Conservation (phyloP, 2,888 invertebrate genomes). For the Sarcophaga rosellei region DNA sequence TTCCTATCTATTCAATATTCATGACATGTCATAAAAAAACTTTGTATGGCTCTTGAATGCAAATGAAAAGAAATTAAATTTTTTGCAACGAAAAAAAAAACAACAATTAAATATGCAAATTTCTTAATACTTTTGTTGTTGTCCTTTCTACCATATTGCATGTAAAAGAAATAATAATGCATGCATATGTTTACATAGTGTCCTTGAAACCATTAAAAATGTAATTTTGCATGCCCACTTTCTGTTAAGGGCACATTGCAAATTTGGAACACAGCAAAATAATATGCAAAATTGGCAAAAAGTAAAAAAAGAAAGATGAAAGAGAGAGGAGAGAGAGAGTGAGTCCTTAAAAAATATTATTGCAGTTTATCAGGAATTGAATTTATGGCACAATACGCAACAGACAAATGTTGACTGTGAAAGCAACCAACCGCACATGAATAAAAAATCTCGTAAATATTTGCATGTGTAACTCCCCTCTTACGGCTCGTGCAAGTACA, state of each 20-base stretch:
- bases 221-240: slow-evolving; percentile 58
- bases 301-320: not conserved
- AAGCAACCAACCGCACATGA: slow-evolving; percentile 11
- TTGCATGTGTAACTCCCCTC: slow-evolving; percentile 46
- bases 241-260: slow-evolving; percentile 6
- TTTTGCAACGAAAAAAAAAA: not conserved
- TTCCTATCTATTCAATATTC: not conserved
- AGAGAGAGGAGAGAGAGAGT: not conserved
- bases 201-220: slow-evolving; percentile 60
- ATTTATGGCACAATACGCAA: slow-evolving; percentile 57
- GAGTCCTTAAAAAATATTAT: slow-evolving; percentile 27
- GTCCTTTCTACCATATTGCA: not conserved
- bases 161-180: not conserved
- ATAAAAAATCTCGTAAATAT: slow-evolving; percentile 56
- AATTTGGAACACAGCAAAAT: not conserved
- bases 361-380: slow-evolving; percentile 40
- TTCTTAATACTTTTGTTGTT: not conserved
- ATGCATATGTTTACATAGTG: not conserved
- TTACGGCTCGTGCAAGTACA: not conserved
- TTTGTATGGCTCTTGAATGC: slow-evolving; percentile 13
- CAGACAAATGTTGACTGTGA: not conserved
- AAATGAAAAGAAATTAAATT: not conserved
- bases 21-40: not conserved
- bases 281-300: slow-evolving; percentile 14
- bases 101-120: slow-evolving; percentile 50